These are phyloP conservation scores for Melanocharis versteri DNA, from an alignment of 2,113 vertebrate genomes.

Conservation along the genomic window DNA sequence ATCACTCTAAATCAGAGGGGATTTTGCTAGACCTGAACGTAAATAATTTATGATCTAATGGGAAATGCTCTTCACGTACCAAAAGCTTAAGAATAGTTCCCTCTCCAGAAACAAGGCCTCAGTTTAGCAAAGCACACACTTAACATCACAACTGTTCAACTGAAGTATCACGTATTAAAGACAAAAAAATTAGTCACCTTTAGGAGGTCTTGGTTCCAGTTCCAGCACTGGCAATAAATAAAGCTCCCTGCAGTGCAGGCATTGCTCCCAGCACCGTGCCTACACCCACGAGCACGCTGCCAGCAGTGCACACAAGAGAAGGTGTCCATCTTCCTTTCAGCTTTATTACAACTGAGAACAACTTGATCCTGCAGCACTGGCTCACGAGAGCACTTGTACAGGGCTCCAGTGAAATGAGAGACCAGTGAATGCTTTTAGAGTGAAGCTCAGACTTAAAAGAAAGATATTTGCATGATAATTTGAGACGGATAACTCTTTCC, in stretches of 20 bases:
- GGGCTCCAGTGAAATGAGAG: neutral
- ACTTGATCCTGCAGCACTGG: neutral
- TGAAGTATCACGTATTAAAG: neutral
- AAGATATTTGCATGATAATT: neutral
- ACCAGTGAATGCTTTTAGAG: fast-evolving
- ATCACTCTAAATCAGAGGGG: slow-evolving; percentile 39
- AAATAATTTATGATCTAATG: slow-evolving; percentile 39
- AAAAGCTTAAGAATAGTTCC: neutral
- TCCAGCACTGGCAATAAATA: neutral
- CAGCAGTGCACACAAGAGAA: neutral
- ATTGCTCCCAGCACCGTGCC: neutral
- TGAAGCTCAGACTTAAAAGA: neutral
- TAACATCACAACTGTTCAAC: neutral
- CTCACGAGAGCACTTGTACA: fast-evolving
- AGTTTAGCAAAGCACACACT: neutral
- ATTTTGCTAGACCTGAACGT: neutral
- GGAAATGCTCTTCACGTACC: slow-evolving; percentile 21
- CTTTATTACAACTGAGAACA: neutral
- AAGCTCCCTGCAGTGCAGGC: neutral
- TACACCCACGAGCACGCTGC: fast-evolving
- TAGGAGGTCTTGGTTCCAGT: neutral
- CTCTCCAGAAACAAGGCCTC: neutral
- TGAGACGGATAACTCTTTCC: neutral
- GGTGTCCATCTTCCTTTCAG: neutral
- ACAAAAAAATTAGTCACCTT: neutral